Conservation (phyloP, 92 coral and sea anemone species). For the Phenganax subtilis region DNA sequence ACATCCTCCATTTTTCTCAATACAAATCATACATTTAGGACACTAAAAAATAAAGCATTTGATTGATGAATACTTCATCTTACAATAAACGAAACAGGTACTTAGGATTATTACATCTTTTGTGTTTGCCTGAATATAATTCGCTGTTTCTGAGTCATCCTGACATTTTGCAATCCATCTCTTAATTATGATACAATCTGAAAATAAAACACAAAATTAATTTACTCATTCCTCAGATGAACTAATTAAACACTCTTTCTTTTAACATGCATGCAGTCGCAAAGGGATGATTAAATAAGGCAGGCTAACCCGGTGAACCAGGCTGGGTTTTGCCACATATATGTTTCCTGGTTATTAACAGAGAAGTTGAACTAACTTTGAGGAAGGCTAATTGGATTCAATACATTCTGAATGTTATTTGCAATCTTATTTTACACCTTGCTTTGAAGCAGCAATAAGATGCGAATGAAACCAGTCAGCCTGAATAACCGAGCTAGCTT, state of each 20-base stretch:
- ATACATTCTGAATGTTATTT: too few relatives aligned
- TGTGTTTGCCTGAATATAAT: conserved; percentile 93
- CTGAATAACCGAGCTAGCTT: too few relatives aligned
- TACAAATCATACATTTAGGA: conserved; percentile 93
- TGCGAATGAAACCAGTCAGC: too few relatives aligned
- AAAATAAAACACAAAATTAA: neutral
- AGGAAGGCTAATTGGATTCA: too few relatives aligned
- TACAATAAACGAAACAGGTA: neutral
- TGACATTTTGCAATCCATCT: conserved; percentile 91
- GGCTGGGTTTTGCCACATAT: neutral
- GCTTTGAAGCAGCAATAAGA: too few relatives aligned
- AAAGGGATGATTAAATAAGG: too few relatives aligned
- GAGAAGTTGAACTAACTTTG: too few relatives aligned
- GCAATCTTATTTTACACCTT: too few relatives aligned
- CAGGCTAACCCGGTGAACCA: neutral
- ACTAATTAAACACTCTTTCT: neutral
- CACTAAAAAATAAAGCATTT: conserved; percentile 53
- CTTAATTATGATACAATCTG: conserved; percentile 73
- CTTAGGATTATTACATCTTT: conserved; percentile 66
- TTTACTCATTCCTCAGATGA: too few relatives aligned
- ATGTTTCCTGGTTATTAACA: too few relatives aligned
- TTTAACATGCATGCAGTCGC: neutral
- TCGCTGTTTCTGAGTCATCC: conserved; percentile 96
- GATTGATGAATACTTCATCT: neutral
- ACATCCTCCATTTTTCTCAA: conserved; percentile 96